These are phyloP conservation scores for Heterochromis multidens DNA, from an alignment of 2,113 vertebrate genomes.

Conservation along the genomic window DNA sequence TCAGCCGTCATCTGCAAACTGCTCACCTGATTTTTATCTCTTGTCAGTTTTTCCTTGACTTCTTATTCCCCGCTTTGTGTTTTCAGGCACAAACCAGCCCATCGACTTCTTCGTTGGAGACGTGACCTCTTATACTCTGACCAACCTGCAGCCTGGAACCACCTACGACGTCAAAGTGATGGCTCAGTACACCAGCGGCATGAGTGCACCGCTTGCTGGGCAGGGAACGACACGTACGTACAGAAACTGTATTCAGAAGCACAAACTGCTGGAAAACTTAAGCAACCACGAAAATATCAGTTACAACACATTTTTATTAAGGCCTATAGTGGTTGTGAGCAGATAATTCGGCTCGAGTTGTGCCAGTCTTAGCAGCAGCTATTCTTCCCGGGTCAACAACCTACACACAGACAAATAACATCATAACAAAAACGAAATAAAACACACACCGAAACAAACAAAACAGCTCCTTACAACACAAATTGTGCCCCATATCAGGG, in stretches of 20 bases:
- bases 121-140: constrained; percentile 86
- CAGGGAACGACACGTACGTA: constrained; percentile 89
- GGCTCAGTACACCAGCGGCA: constrained; percentile 88
- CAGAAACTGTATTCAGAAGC: not conserved
- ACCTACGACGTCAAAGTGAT: constrained; percentile 89
- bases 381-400: no score
- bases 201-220: constrained; percentile 82
- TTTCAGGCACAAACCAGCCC: constrained; percentile 80
- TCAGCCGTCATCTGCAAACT: no score
- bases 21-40: not conserved
- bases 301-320: no score
- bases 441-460: no score
- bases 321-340: no score
- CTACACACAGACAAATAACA: no score
- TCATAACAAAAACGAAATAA: no score
- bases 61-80: not conserved
- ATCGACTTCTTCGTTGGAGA: constrained; percentile 93
- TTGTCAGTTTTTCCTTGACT: not conserved
- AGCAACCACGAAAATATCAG: no score
- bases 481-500: no score
- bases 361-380: no score
- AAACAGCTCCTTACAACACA: no score
- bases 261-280: not conserved
- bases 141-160: constrained; percentile 91
- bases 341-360: no score